These are phyloP conservation scores for Nerophis ophidion DNA, from an alignment of 2,113 vertebrate genomes.

Conservation along the genomic window DNA sequence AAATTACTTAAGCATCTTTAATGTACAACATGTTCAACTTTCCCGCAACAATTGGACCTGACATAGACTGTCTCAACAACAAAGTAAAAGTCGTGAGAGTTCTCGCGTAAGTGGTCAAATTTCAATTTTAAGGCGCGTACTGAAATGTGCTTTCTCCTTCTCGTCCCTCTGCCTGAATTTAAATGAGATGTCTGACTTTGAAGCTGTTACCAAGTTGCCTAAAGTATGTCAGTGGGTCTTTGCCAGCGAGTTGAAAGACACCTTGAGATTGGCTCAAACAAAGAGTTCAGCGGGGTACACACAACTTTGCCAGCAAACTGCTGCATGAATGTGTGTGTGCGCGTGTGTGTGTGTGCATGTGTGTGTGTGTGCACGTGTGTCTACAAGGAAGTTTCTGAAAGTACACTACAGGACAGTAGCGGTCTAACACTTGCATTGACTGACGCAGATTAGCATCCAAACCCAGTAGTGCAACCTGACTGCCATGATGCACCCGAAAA, in stretches of 20 bases:
- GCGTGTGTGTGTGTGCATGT: constrained; percentile 1
- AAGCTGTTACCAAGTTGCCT: constrained; percentile 70
- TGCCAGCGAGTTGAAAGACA: constrained; percentile 61
- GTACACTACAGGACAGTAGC: constrained; percentile 16
- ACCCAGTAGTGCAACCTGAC: constrained; percentile 18
- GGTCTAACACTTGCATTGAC: constrained; percentile 46
- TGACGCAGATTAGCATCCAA: constrained; percentile 23
- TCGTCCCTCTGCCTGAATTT: constrained; percentile 62
- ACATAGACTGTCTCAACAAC: constrained; percentile 9
- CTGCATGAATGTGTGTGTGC: constrained; percentile 12
- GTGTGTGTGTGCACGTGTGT: not conserved
- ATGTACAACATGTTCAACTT: no score
- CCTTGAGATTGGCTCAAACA: constrained; percentile 48
- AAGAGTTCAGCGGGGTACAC: constrained; percentile 47
- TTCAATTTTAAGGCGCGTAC: constrained; percentile 63
- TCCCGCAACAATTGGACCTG: not conserved
- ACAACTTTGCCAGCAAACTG: constrained; percentile 36
- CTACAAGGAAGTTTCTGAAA: constrained; percentile 4
- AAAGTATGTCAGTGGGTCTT: constrained; percentile 63
- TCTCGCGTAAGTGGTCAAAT: constrained; percentile 33
- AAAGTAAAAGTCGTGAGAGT: constrained; percentile 14
- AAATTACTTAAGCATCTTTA: no score
- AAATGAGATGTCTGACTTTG: constrained; percentile 72
- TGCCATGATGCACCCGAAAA: constrained; percentile 57
- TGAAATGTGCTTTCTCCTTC: constrained; percentile 46